Conservation (phyloP, 2,888 invertebrate genomes). For the Plutella xylostella region DNA sequence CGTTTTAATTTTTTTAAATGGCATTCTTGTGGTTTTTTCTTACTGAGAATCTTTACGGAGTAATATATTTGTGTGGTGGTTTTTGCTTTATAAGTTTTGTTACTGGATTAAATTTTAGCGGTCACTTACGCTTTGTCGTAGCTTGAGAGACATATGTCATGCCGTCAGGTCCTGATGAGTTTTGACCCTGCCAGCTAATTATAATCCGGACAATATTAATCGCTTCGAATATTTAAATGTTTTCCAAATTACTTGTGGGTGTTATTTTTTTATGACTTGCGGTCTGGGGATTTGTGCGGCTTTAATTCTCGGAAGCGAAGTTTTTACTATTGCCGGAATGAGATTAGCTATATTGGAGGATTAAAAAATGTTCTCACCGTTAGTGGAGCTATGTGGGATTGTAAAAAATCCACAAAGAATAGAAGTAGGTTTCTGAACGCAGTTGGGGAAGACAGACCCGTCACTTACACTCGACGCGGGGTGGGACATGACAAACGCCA, state of each 20-base stretch:
- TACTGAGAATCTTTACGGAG: constrained; percentile 54
- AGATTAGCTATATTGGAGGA: background rate
- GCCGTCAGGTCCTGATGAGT: constrained; percentile 48
- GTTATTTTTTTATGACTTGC: constrained; percentile 52
- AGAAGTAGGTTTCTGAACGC: constrained; percentile 50
- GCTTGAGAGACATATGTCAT: constrained; percentile 35
- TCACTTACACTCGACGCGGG: constrained; percentile 61
- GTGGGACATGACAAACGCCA: constrained; percentile 58
- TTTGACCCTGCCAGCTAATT: constrained; percentile 52
- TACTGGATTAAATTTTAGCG: constrained; percentile 21
- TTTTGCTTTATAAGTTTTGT: constrained; percentile 34
- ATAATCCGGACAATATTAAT: constrained; percentile 49
- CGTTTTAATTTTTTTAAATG: constrained; percentile 68
- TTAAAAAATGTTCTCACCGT: constrained; percentile 1
- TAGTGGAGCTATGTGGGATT: constrained; percentile 14
- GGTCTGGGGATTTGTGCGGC: constrained; percentile 54
- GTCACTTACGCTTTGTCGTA: constrained; percentile 40
- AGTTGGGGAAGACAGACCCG: constrained; percentile 55
- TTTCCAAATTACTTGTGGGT: constrained; percentile 38
- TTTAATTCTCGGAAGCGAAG: constrained; percentile 45
- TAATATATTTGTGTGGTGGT: constrained; percentile 36
- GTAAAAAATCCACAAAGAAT: constrained; percentile 32
- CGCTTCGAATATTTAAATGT: constrained; percentile 55
- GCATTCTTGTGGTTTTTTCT: constrained; percentile 67
- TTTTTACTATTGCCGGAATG: constrained; percentile 10